A percentile compares a stretch with the other conserved stretches of the same genome.
Conservation (phyloP, 2,888 invertebrate species). For the Boloria euphrosyne region DNA sequence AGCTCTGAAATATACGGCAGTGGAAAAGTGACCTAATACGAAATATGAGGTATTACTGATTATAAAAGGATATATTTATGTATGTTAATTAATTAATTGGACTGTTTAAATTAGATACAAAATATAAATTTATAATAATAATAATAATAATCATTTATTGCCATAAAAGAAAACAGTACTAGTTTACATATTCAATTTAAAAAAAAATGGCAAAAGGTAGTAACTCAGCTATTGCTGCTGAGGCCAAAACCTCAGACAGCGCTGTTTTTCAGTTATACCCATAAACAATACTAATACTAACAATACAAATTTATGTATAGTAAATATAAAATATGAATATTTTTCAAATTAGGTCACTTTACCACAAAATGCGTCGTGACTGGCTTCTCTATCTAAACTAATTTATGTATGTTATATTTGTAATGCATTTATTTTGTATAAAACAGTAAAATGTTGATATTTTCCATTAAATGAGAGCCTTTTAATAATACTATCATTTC, state of each 20-base stretch:
- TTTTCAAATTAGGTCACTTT: conserved; percentile 9
- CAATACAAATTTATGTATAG: neutral
- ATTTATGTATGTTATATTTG: neutral
- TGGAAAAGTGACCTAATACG: neutral
- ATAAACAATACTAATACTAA: too few relatives aligned
- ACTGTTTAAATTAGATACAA: too few relatives aligned
- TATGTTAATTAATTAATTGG: too few relatives aligned
- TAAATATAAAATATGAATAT: neutral
- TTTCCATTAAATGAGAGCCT: too few relatives aligned
- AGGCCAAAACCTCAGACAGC: too few relatives aligned
- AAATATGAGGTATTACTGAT: conserved; percentile 1
- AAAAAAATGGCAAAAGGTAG: too few relatives aligned
- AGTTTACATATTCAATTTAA: too few relatives aligned
- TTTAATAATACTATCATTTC: too few relatives aligned
- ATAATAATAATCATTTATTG: too few relatives aligned
- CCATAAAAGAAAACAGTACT: too few relatives aligned
- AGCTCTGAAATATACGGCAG: conserved; percentile 43
- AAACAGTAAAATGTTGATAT: neutral
- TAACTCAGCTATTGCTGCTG: too few relatives aligned
- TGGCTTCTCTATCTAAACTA: neutral
- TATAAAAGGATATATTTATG: neutral
- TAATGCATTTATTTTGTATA: neutral
- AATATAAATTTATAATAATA: neutral
- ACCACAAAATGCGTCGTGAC: conserved; percentile 2
- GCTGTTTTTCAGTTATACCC: too few relatives aligned